These are phyloP conservation scores for Myotis lucifugus DNA, from an alignment of 2,113 vertebrate species.

Conservation along the genomic window DNA sequence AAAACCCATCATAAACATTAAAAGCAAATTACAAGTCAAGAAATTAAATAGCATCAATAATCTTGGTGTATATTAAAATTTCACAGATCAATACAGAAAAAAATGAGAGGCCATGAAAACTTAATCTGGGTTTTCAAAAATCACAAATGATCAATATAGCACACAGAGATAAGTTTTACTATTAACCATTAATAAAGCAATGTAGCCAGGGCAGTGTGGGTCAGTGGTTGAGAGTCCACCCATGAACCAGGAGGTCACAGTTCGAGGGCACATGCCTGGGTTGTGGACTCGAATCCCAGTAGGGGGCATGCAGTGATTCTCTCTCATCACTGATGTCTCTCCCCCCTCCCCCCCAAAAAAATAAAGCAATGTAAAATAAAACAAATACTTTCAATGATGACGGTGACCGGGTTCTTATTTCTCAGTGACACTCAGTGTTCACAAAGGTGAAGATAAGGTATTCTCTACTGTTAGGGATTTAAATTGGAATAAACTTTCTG, in stretches of 20 bases:
- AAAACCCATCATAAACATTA: neutral
- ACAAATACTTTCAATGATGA: neutral
- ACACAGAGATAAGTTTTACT: neutral
- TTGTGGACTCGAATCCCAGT: too few relatives aligned
- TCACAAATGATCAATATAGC: neutral
- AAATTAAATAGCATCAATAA: neutral
- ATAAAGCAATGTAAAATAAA: neutral
- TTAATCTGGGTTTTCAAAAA: neutral
- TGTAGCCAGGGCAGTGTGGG: neutral
- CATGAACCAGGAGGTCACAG: too few relatives aligned
- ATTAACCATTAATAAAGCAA: neutral
- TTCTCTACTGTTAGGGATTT: neutral
- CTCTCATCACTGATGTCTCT: too few relatives aligned
- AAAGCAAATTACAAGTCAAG: conserved; percentile 31
- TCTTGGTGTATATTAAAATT: neutral
- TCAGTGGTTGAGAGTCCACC: too few relatives aligned
- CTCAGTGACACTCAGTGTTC: neutral
- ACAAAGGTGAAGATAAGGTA: neutral
- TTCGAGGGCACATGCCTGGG: too few relatives aligned
- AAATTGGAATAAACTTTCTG: neutral
- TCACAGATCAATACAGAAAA: neutral
- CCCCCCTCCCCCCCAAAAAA: neutral
- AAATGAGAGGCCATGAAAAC: neutral
- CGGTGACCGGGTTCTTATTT: neutral
- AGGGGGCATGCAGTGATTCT: too few relatives aligned